These are phyloP conservation scores for Dryomyza anilis DNA, from an alignment of 2,888 invertebrate genomes.

Conservation along the genomic window DNA sequence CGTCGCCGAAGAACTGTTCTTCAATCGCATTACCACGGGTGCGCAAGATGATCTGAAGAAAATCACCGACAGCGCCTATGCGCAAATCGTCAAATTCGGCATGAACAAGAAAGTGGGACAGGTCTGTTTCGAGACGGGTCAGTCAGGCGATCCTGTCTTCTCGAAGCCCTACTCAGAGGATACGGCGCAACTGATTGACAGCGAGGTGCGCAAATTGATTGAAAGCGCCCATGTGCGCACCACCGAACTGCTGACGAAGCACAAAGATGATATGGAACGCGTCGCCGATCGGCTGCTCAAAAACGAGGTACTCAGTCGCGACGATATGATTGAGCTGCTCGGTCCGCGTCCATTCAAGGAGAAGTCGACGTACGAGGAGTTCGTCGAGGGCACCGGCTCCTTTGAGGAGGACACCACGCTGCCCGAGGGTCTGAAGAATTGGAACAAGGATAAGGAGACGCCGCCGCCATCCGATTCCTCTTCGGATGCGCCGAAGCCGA, in stretches of 20 bases:
- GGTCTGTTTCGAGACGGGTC: slow-evolving; percentile 93
- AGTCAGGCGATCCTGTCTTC: slow-evolving; percentile 88
- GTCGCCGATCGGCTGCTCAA: slow-evolving; percentile 87
- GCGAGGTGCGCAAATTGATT: slow-evolving; percentile 84
- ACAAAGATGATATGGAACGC: slow-evolving; percentile 87
- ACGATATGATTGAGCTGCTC: slow-evolving; percentile 96
- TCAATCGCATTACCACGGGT: slow-evolving; percentile 94
- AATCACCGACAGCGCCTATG: slow-evolving; percentile 97
- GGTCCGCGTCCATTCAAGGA: slow-evolving; percentile 96
- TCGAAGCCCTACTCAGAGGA: slow-evolving; percentile 98
- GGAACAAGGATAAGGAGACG: slow-evolving; percentile 78
- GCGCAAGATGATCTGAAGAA: slow-evolving; percentile 98
- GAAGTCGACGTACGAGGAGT: slow-evolving; percentile 99
- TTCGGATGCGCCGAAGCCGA: slow-evolving; percentile 39
- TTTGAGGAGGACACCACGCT: slow-evolving; percentile 94
- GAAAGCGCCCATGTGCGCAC: slow-evolving; percentile 81
- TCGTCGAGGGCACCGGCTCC: slow-evolving; percentile 97
- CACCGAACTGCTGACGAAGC: slow-evolving; percentile 73
- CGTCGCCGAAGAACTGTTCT: slow-evolving; percentile 97
- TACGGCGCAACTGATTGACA: slow-evolving; percentile 94
- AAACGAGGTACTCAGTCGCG: slow-evolving; percentile 92
- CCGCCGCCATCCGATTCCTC: slow-evolving; percentile 37
- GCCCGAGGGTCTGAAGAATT: slow-evolving; percentile 93
- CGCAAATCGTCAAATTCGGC: slow-evolving; percentile 96
- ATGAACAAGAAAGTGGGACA: slow-evolving; percentile 98